These are phyloP conservation scores for Myripristis murdjan DNA, from an alignment of 2,797 vertebrate species.

Conservation along the genomic window DNA sequence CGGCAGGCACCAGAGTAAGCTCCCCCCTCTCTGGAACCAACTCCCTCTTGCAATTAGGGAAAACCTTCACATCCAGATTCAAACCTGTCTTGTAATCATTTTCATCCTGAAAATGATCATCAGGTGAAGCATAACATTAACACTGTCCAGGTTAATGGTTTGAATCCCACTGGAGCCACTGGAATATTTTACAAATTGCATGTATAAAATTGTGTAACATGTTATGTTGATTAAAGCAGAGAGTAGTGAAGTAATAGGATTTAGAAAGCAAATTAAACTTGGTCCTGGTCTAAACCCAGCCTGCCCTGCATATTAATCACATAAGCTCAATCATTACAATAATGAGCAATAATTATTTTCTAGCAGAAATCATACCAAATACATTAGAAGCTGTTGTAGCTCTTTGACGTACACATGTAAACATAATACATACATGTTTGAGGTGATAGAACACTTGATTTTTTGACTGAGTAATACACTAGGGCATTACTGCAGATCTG, in stretches of 20 bases:
- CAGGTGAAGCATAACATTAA: too few relatives aligned
- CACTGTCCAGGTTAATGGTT: too few relatives aligned
- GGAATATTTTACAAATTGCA: too few relatives aligned
- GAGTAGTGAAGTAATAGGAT: background rate
- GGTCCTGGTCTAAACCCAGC: background rate
- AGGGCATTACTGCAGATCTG: slow-evolving; percentile 16
- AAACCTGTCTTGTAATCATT: too few relatives aligned
- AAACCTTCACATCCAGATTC: too few relatives aligned
- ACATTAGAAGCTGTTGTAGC: slow-evolving; percentile 41
- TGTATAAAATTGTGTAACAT: too few relatives aligned
- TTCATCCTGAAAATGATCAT: too few relatives aligned
- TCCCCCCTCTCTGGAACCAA: too few relatives aligned
- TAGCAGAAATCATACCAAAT: slow-evolving; percentile 47
- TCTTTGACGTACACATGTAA: slow-evolving; percentile 51
- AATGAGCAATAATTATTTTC: slow-evolving; percentile 68
- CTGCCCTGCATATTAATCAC: slow-evolving; percentile 36
- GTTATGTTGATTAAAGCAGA: background rate
- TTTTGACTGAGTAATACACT: slow-evolving; percentile 9
- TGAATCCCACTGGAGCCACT: too few relatives aligned
- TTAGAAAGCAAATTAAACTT: too few relatives aligned
- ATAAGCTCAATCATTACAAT: slow-evolving; percentile 60
- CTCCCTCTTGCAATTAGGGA: too few relatives aligned
- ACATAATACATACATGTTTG: background rate
- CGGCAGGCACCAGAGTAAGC: too few relatives aligned
- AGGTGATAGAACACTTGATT: slow-evolving; percentile 13